Conservation (phyloP, 2,888 invertebrate species). For the Torymus tubicola region DNA sequence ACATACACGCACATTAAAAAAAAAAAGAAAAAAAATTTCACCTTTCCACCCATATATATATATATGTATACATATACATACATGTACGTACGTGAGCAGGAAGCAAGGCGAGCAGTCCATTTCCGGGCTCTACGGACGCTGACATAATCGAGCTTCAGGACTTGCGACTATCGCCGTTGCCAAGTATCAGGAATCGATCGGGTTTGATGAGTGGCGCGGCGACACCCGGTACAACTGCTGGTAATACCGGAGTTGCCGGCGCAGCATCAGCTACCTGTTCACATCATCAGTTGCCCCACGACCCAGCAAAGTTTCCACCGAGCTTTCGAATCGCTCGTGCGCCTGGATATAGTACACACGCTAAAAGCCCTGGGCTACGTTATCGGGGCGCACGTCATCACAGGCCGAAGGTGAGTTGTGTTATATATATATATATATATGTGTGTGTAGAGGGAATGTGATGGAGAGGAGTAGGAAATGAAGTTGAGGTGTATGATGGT, state of each 20-base stretch:
- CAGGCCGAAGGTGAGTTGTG: constrained; percentile 71
- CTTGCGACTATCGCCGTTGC: constrained; percentile 89
- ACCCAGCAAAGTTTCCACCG: constrained; percentile 84
- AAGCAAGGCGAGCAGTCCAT: constrained; percentile 74
- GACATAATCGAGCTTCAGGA: constrained; percentile 95
- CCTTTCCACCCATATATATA: neutral
- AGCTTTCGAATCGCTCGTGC: constrained; percentile 85
- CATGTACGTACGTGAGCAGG: constrained; percentile 65
- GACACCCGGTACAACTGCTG: constrained; percentile 75
- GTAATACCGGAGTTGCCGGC: constrained; percentile 57
- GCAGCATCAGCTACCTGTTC: neutral
- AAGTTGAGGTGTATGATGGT: too few species aligned
- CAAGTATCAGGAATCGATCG: constrained; percentile 82
- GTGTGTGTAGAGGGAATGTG: too few species aligned
- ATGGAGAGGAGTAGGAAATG: too few species aligned
- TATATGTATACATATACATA: too few species aligned
- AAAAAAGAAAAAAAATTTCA: too few species aligned
- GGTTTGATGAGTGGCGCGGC: constrained; percentile 76
- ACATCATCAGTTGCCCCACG: constrained; percentile 69
- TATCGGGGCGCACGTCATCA: constrained; percentile 70
- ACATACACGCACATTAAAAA: too few species aligned
- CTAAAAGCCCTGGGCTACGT: constrained; percentile 71
- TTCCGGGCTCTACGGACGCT: constrained; percentile 77
- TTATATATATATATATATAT: too few species aligned
- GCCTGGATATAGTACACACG: constrained; percentile 70